These are phyloP conservation scores for Mionectes macconnelli DNA, from an alignment of 2,113 vertebrate species.

Conservation along the genomic window DNA sequence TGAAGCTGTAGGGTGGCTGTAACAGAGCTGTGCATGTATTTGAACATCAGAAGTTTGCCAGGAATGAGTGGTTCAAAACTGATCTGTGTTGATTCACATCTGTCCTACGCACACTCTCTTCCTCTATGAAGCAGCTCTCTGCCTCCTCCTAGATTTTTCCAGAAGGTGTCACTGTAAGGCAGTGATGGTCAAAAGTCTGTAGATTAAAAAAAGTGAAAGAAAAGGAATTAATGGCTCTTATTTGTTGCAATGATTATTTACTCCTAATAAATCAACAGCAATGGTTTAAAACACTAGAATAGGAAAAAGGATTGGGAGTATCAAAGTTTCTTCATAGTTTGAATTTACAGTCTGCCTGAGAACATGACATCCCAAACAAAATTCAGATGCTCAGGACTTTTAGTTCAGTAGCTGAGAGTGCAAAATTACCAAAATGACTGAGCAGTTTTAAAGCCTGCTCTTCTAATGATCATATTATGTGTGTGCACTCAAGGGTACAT, in stretches of 20 bases:
- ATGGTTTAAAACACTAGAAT: neutral
- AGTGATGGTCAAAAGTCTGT: neutral
- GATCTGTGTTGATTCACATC: neutral
- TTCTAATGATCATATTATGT: neutral
- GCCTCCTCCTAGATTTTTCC: constrained; percentile 52
- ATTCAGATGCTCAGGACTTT: neutral
- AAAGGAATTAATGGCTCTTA: neutral
- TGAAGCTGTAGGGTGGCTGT: neutral
- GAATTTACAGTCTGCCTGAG: neutral
- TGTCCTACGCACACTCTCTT: accelerated
- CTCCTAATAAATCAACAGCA: constrained; percentile 4
- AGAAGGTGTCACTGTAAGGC: constrained; percentile 74
- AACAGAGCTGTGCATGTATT: neutral
- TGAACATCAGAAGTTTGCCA: neutral
- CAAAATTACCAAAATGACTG: neutral
- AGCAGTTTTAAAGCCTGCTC: neutral
- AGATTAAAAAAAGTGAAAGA: neutral
- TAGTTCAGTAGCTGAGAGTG: neutral
- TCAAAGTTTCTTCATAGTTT: neutral
- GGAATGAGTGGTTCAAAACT: neutral
- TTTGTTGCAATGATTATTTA: neutral
- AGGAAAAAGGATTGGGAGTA: neutral
- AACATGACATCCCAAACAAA: neutral
- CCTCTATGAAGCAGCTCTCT: neutral
- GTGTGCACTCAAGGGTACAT: neutral